phyloP scores from a whole-genome alignment of 2,797 vertebrate species.

The Hipposideros larvatus region DNA sequence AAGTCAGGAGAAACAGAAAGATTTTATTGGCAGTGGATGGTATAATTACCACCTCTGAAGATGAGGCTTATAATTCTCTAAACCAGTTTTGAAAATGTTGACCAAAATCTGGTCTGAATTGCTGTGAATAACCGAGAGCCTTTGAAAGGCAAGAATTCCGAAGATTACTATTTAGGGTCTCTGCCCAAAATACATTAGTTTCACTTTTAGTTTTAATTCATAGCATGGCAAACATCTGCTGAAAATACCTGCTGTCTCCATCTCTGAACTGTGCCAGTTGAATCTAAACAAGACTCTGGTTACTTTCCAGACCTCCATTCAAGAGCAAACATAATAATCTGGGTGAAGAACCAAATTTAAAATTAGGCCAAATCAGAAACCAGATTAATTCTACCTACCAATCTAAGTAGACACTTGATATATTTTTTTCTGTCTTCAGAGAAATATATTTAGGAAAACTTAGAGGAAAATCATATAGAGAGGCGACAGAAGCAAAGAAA shows the following conservation, averaged over 20 bases:
- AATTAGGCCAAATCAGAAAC: constrained; percentile 34
- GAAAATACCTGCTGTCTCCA: constrained; percentile 60
- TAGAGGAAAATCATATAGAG: neutral
- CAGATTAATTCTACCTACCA: neutral
- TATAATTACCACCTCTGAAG: neutral
- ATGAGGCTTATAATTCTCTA: neutral
- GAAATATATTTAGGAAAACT: constrained; percentile 19
- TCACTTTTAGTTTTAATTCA: constrained; percentile 49
- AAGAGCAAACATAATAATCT: constrained; percentile 34
- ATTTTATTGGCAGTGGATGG: neutral
- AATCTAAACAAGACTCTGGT: neutral
- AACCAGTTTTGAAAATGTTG: constrained; percentile 50
- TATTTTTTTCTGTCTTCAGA: neutral
- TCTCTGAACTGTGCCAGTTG: neutral
- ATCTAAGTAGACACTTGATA: neutral
- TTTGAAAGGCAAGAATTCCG: constrained; percentile 41
- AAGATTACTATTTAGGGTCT: constrained; percentile 64
- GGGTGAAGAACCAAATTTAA: constrained; percentile 35
- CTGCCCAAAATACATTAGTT: constrained; percentile 41
- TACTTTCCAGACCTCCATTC: neutral
- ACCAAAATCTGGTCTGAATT: constrained; percentile 59
- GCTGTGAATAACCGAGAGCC: constrained; percentile 19
- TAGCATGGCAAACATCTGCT: constrained; percentile 57
- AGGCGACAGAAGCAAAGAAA: neutral
- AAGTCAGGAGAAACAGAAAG: neutral